Conservation (phyloP, 2,113 vertebrate species). For the Anhinga rufa region DNA sequence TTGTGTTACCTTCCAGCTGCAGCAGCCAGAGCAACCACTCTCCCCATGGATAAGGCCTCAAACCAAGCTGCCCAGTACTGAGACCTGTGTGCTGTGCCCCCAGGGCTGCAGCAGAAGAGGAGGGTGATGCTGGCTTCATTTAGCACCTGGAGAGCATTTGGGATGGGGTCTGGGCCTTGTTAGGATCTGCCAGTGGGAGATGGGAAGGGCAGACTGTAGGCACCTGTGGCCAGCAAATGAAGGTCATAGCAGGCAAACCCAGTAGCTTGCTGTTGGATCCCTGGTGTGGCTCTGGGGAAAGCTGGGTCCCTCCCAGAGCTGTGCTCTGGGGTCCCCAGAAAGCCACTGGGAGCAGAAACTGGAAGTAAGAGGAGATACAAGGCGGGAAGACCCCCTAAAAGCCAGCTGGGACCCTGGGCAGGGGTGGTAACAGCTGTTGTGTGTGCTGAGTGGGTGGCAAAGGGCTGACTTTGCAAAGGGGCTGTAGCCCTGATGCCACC, state of each 20-base stretch:
- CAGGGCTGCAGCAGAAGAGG: background rate
- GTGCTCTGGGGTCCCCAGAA: background rate
- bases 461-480: background rate
- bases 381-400: background rate
- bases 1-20: background rate
- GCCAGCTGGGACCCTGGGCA: background rate
- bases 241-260: background rate
- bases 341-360: background rate
- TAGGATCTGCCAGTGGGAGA: background rate
- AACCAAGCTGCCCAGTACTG: background rate
- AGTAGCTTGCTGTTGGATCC: background rate
- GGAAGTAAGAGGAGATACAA: background rate
- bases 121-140: background rate
- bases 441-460: background rate
- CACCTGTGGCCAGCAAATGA: background rate
- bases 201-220: background rate
- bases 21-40: background rate
- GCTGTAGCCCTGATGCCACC: background rate
- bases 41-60: background rate
- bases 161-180: background rate
- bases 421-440: background rate
- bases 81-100: background rate
- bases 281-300: background rate
- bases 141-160: background rate
- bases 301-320: fast-evolving